These are phyloP conservation scores for Whitmania pigra DNA, from an alignment of 1,140 invertebrate genomes.

Conservation along the genomic window DNA sequence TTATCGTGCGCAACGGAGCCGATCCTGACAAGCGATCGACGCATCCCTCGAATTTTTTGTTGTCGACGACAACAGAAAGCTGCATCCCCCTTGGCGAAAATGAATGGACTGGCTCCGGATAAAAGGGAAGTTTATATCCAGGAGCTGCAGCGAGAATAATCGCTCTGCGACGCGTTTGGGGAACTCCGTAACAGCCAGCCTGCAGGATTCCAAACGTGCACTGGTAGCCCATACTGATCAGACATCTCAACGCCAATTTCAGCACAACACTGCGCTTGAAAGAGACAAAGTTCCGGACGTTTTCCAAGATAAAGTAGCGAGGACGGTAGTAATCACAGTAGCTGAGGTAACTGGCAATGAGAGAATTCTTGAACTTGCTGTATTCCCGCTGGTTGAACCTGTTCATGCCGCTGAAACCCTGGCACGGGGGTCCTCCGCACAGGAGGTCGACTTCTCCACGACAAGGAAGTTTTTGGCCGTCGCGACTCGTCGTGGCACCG, in stretches of 20 bases:
- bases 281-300: constrained; percentile 70
- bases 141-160: constrained; percentile 73
- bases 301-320: constrained; percentile 70
- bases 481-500: constrained; percentile 45
- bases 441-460: constrained; percentile 65
- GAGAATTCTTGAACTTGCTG: constrained; percentile 73
- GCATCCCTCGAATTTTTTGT: constrained; percentile 49
- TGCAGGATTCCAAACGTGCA: constrained; percentile 73
- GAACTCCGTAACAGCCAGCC: constrained; percentile 72
- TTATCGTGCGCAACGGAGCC: constrained; percentile 60
- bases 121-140: constrained; percentile 61
- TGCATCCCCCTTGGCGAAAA: constrained; percentile 61
- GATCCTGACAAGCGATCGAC: constrained; percentile 47
- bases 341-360: constrained; percentile 69
- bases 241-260: constrained; percentile 62
- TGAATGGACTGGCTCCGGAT: constrained; percentile 66
- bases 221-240: constrained; percentile 74
- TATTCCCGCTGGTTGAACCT: constrained; percentile 74
- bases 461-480: constrained; percentile 55
- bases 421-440: constrained; percentile 78
- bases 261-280: constrained; percentile 71
- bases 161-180: constrained; percentile 63
- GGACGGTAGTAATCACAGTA: constrained; percentile 77
- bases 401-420: constrained; percentile 82
- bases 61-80: constrained; percentile 59